Base-by-base conservation (phyloP, 2,113 vertebrate species). In the Anarrhichthys ocellatus region DNA sequence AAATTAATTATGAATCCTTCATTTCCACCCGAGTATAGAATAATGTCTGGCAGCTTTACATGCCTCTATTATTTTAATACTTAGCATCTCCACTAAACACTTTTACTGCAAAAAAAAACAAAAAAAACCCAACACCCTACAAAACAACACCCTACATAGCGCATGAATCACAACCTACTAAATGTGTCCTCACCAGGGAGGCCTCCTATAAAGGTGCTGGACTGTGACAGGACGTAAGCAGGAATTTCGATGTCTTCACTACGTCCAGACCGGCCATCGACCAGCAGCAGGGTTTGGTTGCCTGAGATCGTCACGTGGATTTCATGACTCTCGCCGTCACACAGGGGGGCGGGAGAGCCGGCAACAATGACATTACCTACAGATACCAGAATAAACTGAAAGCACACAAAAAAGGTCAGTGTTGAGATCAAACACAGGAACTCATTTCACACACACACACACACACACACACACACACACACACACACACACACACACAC, bases 181-280 rank as follows among this genome's bases (percentile, higher is more conserved):
- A 34, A 32, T 13, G 38, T 64, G 20, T 38, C 14, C 90, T 91
- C 74, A 98, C 98, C 97, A 94, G 98, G 98, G 10, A 99, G 88
- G 38, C 98, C 98, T 92, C 98, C 98, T 2, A 97, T 34, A 0
- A 96, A 98, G 9, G 97, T 98, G 92, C 94, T 97, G 83, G 96
- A 95, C 15, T 92, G 93, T 5, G 91, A 82, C 11, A 84, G 78
- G 44, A 95, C 76, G 32, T 94, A 88, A 2, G 82, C 44, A 10
- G 92, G 74, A 76, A 95, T 90, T 46, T 94, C 92, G 0, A 80
- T 22, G 1, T 85, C 76, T 83, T 97, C 96, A 0, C 61, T 95
- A 22, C 94, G 93, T 77, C 96, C 97, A 0, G 44, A 59, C 22
- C 86, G 84, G 4, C 95, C 96, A 0, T 99, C 96, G 6, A 98